phyloP scores from a whole-genome alignment of 2,797 vertebrate genomes.

The Cossypha niveicapilla region DNA sequence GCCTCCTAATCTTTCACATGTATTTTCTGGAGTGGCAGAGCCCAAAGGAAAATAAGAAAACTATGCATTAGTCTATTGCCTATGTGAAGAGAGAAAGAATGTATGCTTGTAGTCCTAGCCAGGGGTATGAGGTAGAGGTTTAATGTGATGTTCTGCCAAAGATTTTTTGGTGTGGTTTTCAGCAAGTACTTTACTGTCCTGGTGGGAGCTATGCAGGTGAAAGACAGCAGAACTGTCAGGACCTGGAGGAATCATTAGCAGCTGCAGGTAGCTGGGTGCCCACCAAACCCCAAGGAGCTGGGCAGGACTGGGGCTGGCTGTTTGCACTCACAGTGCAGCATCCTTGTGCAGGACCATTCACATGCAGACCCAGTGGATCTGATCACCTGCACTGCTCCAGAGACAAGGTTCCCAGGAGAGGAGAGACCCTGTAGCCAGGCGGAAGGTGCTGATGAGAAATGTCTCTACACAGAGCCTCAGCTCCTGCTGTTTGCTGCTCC shows the following conservation, averaged over 20 bases:
- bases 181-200: not conserved
- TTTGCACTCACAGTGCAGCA: rapidly evolving
- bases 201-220: not conserved
- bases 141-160: not conserved
- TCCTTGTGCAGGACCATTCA: not conserved
- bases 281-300: not conserved
- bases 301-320: not conserved
- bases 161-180: not conserved
- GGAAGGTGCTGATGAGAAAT: not conserved
- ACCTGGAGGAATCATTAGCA: not conserved
- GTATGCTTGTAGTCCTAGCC: not conserved
- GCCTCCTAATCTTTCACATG: not conserved
- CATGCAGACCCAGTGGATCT: not conserved
- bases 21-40: not conserved
- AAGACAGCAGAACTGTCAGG: not conserved
- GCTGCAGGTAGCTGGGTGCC: not conserved
- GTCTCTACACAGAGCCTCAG: not conserved
- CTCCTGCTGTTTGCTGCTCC: rapidly evolving
- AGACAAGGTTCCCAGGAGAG: not conserved
- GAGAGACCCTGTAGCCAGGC: not conserved
- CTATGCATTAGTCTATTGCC: not conserved
- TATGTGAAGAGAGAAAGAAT: not conserved
- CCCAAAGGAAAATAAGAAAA: not conserved
- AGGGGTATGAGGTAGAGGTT: not conserved
- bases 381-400: not conserved